A percentile compares a stretch with the other conserved stretches of the same genome.
phyloP scores from a whole-genome alignment of 2,888 invertebrate genomes.

The Alviniconcha strummeri region DNA sequence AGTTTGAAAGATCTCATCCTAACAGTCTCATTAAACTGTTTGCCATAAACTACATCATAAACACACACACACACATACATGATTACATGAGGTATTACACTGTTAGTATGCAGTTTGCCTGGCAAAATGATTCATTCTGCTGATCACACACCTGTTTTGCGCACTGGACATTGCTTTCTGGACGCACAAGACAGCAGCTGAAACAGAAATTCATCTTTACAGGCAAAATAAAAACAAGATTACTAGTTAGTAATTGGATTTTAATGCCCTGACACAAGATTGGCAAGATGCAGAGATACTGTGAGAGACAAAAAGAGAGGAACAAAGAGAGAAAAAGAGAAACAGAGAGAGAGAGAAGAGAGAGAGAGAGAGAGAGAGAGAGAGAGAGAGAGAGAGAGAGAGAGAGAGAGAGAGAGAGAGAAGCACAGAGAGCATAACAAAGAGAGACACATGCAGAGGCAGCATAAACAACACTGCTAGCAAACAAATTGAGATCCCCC shows the following conservation, averaged over 20 bases:
- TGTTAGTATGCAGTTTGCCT: no score
- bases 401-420: neutral
- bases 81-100: no score
- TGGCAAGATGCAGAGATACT: neutral
- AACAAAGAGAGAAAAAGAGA: neutral
- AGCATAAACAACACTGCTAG: no score
- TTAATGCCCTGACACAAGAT: neutral
- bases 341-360: neutral
- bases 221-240: neutral
- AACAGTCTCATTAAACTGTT: no score
- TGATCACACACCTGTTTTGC: slow-evolving; percentile 55
- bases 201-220: slow-evolving; percentile 24
- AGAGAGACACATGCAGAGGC: neutral
- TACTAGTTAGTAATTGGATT: neutral
- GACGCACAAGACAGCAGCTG: slow-evolving; percentile 60
- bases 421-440: neutral
- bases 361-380: neutral
- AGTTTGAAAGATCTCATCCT: no score
- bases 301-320: neutral
- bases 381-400: neutral
- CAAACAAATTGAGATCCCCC: no score
- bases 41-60: no score
- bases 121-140: neutral
- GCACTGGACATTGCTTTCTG: slow-evolving; percentile 58
- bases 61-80: no score